Conservation (phyloP, 2,113 vertebrate genomes). For the Trematocara marginatum region DNA sequence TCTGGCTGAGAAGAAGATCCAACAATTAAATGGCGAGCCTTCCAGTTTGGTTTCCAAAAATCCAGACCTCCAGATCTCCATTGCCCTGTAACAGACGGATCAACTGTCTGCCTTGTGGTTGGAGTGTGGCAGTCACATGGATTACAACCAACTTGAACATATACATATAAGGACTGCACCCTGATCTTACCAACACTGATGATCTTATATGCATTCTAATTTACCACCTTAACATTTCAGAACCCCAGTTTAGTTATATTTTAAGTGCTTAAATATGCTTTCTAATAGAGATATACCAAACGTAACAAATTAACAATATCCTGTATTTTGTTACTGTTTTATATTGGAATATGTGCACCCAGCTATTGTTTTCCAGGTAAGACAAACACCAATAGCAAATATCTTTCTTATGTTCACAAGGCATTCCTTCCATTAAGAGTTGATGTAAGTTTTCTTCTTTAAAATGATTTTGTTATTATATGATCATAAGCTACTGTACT, state of each 20-base stretch:
- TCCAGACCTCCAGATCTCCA: not conserved
- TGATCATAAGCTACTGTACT: not conserved
- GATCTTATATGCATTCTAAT: not conserved
- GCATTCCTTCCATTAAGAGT: rapidly evolving
- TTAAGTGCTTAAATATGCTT: not conserved
- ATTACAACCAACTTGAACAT: not conserved
- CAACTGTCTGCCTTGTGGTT: not conserved
- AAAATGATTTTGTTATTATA: not conserved
- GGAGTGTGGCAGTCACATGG: not conserved
- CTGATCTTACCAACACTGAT: not conserved
- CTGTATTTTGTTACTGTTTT: not conserved
- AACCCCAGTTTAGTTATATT: not conserved
- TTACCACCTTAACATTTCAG: not conserved
- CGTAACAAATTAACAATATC: rapidly evolving
- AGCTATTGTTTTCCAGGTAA: rapidly evolving
- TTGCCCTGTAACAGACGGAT: not conserved
- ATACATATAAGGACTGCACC: not conserved
- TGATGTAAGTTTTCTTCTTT: not conserved
- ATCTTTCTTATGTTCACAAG: not conserved
- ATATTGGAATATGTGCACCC: not conserved
- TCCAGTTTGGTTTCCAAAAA: not conserved
- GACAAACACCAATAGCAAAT: not conserved
- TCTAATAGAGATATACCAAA: not conserved
- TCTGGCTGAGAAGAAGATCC: not conserved
- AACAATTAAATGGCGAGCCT: not conserved